Evolutionary conservation across 2,888 invertebrate species (phyloP), one percentile per base, ranked within the genome.

Genomic region (Stegophylla sp.): DNA sequence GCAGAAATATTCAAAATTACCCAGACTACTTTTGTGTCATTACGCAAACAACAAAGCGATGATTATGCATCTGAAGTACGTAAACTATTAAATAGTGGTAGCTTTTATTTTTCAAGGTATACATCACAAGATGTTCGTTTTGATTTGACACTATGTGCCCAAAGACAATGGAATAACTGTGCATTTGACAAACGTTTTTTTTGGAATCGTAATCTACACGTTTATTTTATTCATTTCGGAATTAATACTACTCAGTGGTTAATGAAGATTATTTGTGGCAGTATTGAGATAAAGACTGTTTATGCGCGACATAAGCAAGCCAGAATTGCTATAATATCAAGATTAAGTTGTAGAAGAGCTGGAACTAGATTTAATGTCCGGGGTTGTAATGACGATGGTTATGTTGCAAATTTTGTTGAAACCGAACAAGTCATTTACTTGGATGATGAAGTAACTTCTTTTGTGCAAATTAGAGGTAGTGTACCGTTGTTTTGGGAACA

Each of bases 331-430:
- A 91, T 99, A 34, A 92, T 99, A 83, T 99, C 99, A 0, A 90
- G 99, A 82, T 89, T 99, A 45, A 97, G 97, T 86, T 98, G 97
- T 88, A 98, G 99, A 88, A 89, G 99, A 84, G 98, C 98, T 79
- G 99, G 99, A 43, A 99, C 99, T 34, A 91, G 93, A 84, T 99
- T 99, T 86, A 98, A 98, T 89, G 98, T 98, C 0, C 90, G 99
- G 84, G 99, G 99, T n/a, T 95, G 94, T 83, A 98, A 99, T 88
- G 99, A 99, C 88, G 96, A 97, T 86, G 99, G 99, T 0, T 94
- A 97, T 89, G 99, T 99, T 20, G 99, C 99, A 1, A 99, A 99
- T 89, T 99, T 99, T 90, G 98, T 98, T 43, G 99, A 99, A 90
- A 99, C 99, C 0, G 99, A 99, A 88, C 99, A 99, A 89, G 94